phyloP scores from a whole-genome alignment of 1,140 invertebrate species.

The Xylocopa sonorina region DNA sequence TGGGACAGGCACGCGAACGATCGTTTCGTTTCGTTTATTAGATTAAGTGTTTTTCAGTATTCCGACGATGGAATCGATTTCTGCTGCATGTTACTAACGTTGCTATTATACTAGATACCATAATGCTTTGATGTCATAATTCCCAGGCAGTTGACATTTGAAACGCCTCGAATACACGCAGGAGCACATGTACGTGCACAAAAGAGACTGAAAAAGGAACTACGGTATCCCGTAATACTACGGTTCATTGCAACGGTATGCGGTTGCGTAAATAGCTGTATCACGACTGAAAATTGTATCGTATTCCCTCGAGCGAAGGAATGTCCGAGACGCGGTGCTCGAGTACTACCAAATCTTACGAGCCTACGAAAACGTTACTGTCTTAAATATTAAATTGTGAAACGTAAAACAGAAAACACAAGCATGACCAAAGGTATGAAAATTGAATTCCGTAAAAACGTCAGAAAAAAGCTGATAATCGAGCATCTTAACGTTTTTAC shows the following conservation, averaged over 20 bases:
- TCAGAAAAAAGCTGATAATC: not conserved
- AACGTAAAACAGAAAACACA: no score
- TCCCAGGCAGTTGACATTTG: no score
- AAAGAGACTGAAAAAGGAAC: slow-evolving; percentile 4
- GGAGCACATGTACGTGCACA: not conserved
- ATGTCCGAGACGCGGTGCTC: not conserved
- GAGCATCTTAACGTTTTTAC: not conserved
- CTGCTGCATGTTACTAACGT: no score
- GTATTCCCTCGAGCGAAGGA: not conserved
- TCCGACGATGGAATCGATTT: not conserved
- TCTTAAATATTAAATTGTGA: no score
- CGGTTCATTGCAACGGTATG: slow-evolving; percentile 8
- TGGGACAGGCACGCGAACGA: slow-evolving; percentile 6
- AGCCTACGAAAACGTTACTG: no score
- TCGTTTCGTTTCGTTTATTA: not conserved
- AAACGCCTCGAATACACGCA: not conserved
- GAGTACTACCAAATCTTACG: no score
- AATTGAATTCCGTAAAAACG: not conserved
- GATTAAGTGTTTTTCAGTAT: not conserved
- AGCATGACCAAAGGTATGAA: no score
- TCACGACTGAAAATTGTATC: slow-evolving; percentile 32
- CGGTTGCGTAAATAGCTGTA: slow-evolving; percentile 23
- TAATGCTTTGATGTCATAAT: not conserved
- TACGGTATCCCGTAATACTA: slow-evolving; percentile 22
- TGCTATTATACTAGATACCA: no score